Percentiles rank a stretch among this genome's conserved stretches.
phyloP scores from a whole-genome alignment of 2,888 invertebrate genomes.

The Dolichopus griseipennis region DNA sequence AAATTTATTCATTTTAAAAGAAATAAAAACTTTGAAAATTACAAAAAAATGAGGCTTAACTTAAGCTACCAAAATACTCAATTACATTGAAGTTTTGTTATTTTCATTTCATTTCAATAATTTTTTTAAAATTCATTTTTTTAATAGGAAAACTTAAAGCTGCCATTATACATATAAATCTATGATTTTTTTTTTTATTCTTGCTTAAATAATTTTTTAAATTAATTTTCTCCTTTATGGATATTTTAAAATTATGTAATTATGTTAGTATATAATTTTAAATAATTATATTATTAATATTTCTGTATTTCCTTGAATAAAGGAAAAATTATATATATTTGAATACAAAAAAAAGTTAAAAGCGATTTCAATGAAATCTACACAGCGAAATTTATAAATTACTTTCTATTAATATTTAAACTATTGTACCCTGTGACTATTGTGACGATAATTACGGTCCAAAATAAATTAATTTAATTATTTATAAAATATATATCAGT shows the following conservation, averaged over 20 bases:
- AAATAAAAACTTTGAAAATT: neutral
- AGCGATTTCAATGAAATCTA: neutral
- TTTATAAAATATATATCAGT: too few species aligned
- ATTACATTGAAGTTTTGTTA: constrained; percentile 17
- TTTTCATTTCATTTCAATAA: too few species aligned
- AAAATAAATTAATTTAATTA: too few species aligned
- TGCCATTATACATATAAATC: neutral
- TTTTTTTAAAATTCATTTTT: neutral
- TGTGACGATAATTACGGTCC: too few species aligned
- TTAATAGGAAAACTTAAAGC: constrained; percentile 11
- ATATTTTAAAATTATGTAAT: neutral
- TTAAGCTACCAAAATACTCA: constrained; percentile 22
- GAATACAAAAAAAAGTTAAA: neutral
- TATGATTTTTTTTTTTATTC: neutral
- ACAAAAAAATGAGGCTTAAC: constrained; percentile 20
- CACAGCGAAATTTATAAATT: neutral
- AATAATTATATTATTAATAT: neutral
- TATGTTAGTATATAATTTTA: neutral
- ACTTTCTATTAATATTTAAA: neutral
- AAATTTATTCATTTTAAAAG: neutral
- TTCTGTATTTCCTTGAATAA: neutral
- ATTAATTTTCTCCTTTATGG: neutral
- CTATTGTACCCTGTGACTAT: too few species aligned
- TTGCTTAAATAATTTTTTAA: too few species aligned
- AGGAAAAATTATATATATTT: neutral